Percentiles rank a stretch among this genome's conserved stretches.
Conservation (phyloP, 2,113 vertebrate species). For the Myotis yumanensis region DNA sequence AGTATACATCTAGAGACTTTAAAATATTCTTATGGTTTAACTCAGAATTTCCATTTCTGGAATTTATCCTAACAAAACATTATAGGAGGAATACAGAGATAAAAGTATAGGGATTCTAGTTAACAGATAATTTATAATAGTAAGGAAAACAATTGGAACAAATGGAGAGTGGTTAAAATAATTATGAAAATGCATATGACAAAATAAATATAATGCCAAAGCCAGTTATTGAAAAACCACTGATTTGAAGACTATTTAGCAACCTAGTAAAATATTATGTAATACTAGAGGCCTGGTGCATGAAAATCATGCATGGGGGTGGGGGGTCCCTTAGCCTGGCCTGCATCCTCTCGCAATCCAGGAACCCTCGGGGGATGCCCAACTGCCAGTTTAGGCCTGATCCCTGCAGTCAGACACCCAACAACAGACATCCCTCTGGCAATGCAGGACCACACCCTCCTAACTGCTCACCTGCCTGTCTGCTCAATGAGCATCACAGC, state of each 20-base stretch:
- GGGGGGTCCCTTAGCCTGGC: too few species aligned
- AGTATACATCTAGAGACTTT: background rate
- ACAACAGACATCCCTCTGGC: too few species aligned
- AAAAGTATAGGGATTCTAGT: background rate
- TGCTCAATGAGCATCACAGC: too few species aligned
- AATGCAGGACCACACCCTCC: too few species aligned
- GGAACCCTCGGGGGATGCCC: too few species aligned
- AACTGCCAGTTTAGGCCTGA: too few species aligned
- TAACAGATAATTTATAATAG: constrained; percentile 7
- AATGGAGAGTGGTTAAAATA: background rate
- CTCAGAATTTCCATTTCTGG: background rate
- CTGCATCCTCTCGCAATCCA: too few species aligned
- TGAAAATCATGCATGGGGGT: too few species aligned
- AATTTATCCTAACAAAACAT: constrained; percentile 15
- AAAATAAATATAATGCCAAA: constrained; percentile 34
- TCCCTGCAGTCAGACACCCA: too few species aligned
- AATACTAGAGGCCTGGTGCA: background rate
- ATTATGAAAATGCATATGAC: constrained; percentile 5
- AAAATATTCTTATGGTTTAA: constrained; percentile 41
- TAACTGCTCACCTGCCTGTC: too few species aligned
- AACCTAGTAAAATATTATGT: background rate
- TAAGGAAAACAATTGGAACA: background rate
- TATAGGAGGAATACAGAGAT: background rate
- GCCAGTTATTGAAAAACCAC: background rate
- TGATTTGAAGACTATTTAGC: constrained; percentile 42